Conservation (phyloP, 1,140 invertebrate species). For the Cydia fagiglandana region DNA sequence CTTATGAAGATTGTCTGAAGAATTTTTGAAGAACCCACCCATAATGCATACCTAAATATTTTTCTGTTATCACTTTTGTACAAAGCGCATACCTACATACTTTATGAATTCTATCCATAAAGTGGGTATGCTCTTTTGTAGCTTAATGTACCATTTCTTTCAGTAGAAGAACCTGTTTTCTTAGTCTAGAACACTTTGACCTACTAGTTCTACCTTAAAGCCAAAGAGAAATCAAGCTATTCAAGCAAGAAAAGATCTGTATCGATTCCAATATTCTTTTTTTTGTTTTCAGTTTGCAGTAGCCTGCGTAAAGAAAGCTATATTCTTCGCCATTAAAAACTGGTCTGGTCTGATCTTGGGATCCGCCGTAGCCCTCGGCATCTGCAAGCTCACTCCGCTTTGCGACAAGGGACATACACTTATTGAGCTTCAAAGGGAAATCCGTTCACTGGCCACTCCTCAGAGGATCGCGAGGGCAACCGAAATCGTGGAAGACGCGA, state of each 20-base stretch:
- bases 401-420: conserved; percentile 37
- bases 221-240: neutral
- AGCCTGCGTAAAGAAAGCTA: conserved; percentile 36
- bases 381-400: conserved; percentile 45
- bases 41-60: too few species aligned
- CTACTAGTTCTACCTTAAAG: neutral
- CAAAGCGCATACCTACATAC: too few species aligned
- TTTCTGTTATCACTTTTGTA: too few species aligned
- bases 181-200: too few species aligned
- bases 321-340: conserved; percentile 30
- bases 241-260: neutral
- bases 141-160: neutral
- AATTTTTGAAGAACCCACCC: too few species aligned
- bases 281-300: conserved; percentile 36
- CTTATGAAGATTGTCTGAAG: too few species aligned
- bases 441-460: conserved; percentile 39
- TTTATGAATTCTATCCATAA: too few species aligned
- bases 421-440: conserved; percentile 33
- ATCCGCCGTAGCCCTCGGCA: conserved; percentile 35
- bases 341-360: conserved; percentile 39
- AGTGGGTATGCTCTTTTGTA: too few species aligned
- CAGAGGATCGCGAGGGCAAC: conserved; percentile 42
- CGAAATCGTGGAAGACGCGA: conserved; percentile 44
- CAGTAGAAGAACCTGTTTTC: neutral
- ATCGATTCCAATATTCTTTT: conserved; percentile 23